Percentiles rank a stretch among this genome's conserved stretches.
Evolutionary conservation across 2,113 vertebrate species (phyloP).

Genomic region (Opisthocomus hoazin): DNA sequence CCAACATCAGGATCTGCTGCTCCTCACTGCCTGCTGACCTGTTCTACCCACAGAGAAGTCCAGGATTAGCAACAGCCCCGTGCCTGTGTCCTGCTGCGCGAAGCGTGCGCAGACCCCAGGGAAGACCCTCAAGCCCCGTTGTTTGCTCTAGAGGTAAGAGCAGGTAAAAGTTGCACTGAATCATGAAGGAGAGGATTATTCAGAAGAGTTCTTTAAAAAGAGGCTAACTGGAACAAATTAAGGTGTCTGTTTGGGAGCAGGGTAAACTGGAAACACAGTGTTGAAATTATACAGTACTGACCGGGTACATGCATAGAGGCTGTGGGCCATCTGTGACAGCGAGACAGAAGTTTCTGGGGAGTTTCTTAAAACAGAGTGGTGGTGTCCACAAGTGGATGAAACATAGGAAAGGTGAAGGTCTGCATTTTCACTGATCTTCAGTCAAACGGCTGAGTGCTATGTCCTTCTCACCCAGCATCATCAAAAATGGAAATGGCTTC

Average conservation of each 20-base stretch:
- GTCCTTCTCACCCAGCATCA: background rate
- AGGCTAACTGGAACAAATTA: background rate
- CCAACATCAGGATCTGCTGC: background rate
- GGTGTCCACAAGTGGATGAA: background rate
- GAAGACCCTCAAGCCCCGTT: background rate
- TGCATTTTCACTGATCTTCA: background rate
- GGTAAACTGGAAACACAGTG: background rate
- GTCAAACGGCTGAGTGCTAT: background rate
- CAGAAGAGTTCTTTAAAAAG: background rate
- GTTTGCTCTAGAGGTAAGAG: background rate
- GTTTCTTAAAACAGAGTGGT: background rate
- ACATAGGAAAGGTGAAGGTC: background rate
- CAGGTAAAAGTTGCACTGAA: background rate
- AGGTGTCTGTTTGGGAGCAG: background rate
- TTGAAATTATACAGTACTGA: background rate
- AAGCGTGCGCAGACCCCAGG: background rate
- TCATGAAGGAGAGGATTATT: background rate
- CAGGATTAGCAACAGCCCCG: background rate
- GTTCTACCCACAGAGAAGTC: background rate
- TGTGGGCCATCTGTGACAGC: background rate
- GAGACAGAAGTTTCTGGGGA: background rate
- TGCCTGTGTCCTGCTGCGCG: background rate
- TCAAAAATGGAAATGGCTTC: background rate
- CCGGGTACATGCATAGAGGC: fast-evolving
- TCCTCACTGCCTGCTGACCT: background rate